These are phyloP conservation scores for Tetranychus urticae DNA, from an alignment of 1,140 invertebrate genomes.

Conservation along the genomic window DNA sequence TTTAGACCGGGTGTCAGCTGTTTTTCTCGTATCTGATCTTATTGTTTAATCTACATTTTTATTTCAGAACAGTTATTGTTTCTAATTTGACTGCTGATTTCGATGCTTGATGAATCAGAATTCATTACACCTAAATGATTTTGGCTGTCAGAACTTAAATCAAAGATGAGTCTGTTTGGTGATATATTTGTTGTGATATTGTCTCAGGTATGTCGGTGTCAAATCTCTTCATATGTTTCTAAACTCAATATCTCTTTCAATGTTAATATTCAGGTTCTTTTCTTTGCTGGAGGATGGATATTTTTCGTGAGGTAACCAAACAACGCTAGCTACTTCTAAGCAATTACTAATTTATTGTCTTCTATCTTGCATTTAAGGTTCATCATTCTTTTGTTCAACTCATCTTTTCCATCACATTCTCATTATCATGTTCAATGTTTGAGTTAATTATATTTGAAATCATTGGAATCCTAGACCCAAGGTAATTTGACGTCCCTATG, in stretches of 20 bases:
- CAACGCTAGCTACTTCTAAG: neutral
- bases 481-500: constrained; percentile 22
- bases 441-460: constrained; percentile 99
- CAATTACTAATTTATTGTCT: neutral
- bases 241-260: neutral
- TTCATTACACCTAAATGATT: too few relatives aligned
- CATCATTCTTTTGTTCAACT: constrained; percentile 78
- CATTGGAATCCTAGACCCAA: constrained; percentile 61
- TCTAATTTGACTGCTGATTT: too few relatives aligned
- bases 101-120: too few relatives aligned
- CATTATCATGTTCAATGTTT: constrained; percentile 96
- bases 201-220: constrained; percentile 1
- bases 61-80: too few relatives aligned
- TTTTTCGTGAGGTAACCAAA: constrained; percentile 65
- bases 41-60: too few relatives aligned
- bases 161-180: neutral
- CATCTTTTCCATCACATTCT: constrained; percentile 89
- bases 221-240: neutral
- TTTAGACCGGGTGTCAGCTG: too few relatives aligned
- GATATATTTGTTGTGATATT: constrained; percentile 2
- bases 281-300: constrained; percentile 89
- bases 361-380: constrained; percentile 26
- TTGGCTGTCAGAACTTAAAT: too few relatives aligned
- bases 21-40: too few relatives aligned
- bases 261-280: constrained; percentile 46